Evolutionary conservation across 2,888 invertebrate genomes (phyloP).

Genomic region (Apeira syringaria): DNA sequence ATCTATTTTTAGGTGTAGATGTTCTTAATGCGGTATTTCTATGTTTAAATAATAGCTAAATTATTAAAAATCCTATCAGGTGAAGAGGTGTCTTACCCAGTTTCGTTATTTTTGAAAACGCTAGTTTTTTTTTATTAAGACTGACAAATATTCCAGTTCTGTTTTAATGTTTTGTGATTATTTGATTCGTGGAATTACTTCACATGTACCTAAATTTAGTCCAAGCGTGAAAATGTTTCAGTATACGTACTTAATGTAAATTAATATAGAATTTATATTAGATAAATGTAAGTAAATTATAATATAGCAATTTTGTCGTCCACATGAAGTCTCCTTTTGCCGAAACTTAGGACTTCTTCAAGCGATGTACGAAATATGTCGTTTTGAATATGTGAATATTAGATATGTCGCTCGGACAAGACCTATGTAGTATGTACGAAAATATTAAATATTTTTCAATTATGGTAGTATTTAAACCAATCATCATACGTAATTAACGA

Average conservation of each 20-base stretch:
- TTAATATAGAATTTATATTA: slow-evolving; percentile 81
- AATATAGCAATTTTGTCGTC: slow-evolving; percentile 71
- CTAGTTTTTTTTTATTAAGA: slow-evolving; percentile 76
- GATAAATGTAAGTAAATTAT: slow-evolving; percentile 82
- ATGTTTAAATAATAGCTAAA: slow-evolving; percentile 72
- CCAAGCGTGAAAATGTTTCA: slow-evolving; percentile 79
- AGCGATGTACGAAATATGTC: slow-evolving; percentile 39
- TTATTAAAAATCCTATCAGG: slow-evolving; percentile 29
- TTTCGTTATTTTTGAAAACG: slow-evolving; percentile 50
- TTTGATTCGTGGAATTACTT: slow-evolving; percentile 51
- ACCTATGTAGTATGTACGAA: slow-evolving; percentile 20
- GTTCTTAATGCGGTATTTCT: slow-evolving; percentile 67
- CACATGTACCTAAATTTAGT: slow-evolving; percentile 75
- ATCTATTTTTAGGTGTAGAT: slow-evolving; percentile 69
- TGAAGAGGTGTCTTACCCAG: slow-evolving; percentile 35
- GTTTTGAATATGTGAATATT: slow-evolving; percentile 1
- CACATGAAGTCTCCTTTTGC: slow-evolving; percentile 40
- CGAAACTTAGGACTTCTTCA: slow-evolving; percentile 60
- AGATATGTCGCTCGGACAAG: slow-evolving; percentile 24
- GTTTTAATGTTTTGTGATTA: slow-evolving; percentile 57
- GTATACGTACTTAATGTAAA: slow-evolving; percentile 84
- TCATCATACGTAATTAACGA: slow-evolving; percentile 4
- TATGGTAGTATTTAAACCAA: slow-evolving; percentile 10
- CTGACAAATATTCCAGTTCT: slow-evolving; percentile 78
- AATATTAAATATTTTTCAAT: slow-evolving; percentile 15